A percentile compares a stretch with the other conserved stretches of the same genome.
These are phyloP conservation scores for Bombycilla garrulus DNA, from an alignment of 2,113 vertebrate genomes.

Conservation along the genomic window DNA sequence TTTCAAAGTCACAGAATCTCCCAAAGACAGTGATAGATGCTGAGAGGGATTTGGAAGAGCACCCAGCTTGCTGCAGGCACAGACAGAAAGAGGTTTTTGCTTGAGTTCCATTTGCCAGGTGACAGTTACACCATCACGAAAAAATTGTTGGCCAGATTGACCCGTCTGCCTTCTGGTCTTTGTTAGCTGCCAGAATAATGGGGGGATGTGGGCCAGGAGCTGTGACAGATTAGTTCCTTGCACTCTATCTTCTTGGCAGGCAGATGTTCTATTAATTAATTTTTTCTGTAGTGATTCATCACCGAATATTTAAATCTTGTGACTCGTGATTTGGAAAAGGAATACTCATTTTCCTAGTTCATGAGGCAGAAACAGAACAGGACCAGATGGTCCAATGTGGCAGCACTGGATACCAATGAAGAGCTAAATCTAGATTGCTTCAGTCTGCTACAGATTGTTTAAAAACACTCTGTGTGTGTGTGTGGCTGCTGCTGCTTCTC, in stretches of 20 bases:
- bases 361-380: slow-evolving; percentile 53
- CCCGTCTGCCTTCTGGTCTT: slow-evolving; percentile 36
- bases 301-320: slow-evolving; percentile 29
- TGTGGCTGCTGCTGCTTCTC: not conserved
- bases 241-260: slow-evolving; percentile 42
- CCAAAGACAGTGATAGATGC: not conserved
- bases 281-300: slow-evolving; percentile 50
- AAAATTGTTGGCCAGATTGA: slow-evolving; percentile 15
- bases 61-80: not conserved
- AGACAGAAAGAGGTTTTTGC: not conserved
- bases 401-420: not conserved
- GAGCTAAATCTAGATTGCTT: not conserved
- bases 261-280: slow-evolving; percentile 58
- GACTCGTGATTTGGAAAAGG: slow-evolving; percentile 31
- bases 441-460: not conserved
- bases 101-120: not conserved
- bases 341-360: slow-evolving; percentile 33
- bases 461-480: not conserved
- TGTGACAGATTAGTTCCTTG: not conserved
- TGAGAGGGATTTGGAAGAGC: not conserved
- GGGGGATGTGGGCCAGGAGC: not conserved
- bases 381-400: slow-evolving; percentile 25
- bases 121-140: not conserved
- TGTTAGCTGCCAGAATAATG: slow-evolving; percentile 9
- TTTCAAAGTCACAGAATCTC: not conserved